These are phyloP conservation scores for Nannoperca obscura DNA, from an alignment of 2,797 vertebrate species.

Conservation along the genomic window DNA sequence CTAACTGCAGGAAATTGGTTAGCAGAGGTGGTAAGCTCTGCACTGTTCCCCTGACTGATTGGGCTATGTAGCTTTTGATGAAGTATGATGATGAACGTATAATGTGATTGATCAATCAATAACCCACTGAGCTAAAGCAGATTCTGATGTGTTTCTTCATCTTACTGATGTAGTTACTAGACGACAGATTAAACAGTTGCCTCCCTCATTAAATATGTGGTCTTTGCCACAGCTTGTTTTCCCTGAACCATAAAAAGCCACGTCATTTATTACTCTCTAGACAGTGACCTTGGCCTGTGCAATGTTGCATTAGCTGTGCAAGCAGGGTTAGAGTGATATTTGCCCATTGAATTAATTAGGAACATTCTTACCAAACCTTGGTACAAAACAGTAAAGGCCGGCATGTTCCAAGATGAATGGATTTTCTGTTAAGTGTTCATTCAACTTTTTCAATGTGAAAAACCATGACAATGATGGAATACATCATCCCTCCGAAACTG, in stretches of 20 bases:
- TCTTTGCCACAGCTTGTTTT: neutral
- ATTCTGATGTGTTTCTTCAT: neutral
- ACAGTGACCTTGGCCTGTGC: neutral
- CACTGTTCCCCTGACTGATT: neutral
- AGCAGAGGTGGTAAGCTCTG: neutral
- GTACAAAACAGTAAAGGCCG: neutral
- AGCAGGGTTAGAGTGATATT: neutral
- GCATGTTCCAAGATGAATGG: too few relatives aligned
- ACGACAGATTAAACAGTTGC: neutral
- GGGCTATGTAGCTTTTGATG: too few relatives aligned
- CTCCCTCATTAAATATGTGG: neutral
- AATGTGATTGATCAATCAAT: neutral
- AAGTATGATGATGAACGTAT: too few relatives aligned
- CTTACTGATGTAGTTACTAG: neutral
- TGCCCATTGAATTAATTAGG: neutral
- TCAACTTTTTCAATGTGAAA: conserved; percentile 1
- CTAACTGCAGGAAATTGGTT: too few relatives aligned
- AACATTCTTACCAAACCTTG: neutral
- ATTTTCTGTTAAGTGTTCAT: neutral
- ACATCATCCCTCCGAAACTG: neutral
- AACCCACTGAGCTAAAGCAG: neutral
- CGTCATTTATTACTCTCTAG: neutral
- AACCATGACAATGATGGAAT: conserved; percentile 2
- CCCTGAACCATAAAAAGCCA: neutral
- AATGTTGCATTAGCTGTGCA: neutral